Base-by-base conservation (phyloP, 2,888 invertebrate genomes). In the Aleiodes leptofemur region DNA sequence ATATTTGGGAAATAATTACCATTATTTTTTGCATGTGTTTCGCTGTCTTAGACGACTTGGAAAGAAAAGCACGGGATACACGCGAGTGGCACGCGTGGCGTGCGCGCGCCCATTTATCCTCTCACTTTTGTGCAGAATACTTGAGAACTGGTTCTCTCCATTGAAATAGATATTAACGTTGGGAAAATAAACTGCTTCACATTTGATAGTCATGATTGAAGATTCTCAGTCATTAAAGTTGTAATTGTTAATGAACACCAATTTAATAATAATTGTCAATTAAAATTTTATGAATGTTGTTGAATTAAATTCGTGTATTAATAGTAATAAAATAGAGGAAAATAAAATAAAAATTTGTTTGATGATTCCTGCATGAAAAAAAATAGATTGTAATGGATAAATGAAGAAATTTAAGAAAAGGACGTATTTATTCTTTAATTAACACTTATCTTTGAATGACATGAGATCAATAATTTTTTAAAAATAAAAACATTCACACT, bases 51-150 rank as follows among this genome's bases (percentile, higher is more conserved):
- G 57, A 57, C 66, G n/a, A 72, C 51, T 11, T 61, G 56, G 64
- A 72, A 38, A 51, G 74, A 81, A 84, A 82, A 84, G 85, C 85
- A 86, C 87, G 86, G 88, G 87, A 88, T 87, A 87, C 88, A 87
- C 86, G 87, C 88, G 87, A 88, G 86, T 83, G 88, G 87, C 88
- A 87, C 87, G 88, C 87, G 88, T 86, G 84, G 82, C 85, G 85
- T 84, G 85, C 85, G 86, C 85, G 85, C 80, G 79, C 2, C 1
- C 23, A 23, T 83, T 72, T 61, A 69, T 76, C 79, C 75, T 70
- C 76, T 73, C 73, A 76, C 72, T 53, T 71, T 70, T 69, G 66
- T 74, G 55, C 43, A 72, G 38, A 16, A 43, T 43, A 14, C 64
- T 64, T 48, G 48, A 64, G 64, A 64, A 64, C 64, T 64, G 64